Conservation (phyloP, 1,140 invertebrate species). For the Drosophila auraria region DNA sequence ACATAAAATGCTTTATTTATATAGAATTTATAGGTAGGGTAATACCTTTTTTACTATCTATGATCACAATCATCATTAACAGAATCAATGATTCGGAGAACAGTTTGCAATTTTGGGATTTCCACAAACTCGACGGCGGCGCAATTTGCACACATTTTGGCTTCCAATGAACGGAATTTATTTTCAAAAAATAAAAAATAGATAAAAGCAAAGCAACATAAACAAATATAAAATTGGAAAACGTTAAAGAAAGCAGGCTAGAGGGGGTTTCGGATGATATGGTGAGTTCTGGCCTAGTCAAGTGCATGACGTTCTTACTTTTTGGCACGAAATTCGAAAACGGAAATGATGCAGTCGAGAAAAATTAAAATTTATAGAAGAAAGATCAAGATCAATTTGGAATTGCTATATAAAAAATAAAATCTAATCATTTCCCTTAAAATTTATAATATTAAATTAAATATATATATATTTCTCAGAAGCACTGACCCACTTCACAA, state of each 20-base stretch:
- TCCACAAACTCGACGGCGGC: constrained; percentile 51
- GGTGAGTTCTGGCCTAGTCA: constrained; percentile 4
- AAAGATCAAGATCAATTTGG: constrained; percentile 34
- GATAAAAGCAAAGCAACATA: constrained; percentile 48
- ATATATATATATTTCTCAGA: background rate
- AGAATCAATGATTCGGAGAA: constrained; percentile 35
- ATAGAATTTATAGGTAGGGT: background rate
- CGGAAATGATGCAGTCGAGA: constrained; percentile 52
- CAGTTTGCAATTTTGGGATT: constrained; percentile 26
- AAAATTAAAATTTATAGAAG: background rate
- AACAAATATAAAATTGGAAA: constrained; percentile 13
- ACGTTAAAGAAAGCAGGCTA: background rate
- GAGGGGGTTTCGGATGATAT: background rate
- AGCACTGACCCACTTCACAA: constrained; percentile 64
- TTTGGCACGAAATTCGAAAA: constrained; percentile 49
- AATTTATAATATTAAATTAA: constrained; percentile 3
- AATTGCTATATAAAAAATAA: constrained; percentile 11
- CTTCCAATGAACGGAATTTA: constrained; percentile 62
- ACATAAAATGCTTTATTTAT: background rate
- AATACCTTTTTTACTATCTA: background rate
- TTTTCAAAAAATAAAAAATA: constrained; percentile 53
- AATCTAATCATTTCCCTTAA: background rate
- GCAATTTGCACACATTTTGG: constrained; percentile 48
- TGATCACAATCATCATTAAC: background rate
- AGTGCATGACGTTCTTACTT: constrained; percentile 46